A percentile compares a stretch with the other conserved stretches of the same genome.
Evolutionary conservation across 2,797 vertebrate genomes (phyloP).

Genomic region (Gobionotothen gibberifrons): DNA sequence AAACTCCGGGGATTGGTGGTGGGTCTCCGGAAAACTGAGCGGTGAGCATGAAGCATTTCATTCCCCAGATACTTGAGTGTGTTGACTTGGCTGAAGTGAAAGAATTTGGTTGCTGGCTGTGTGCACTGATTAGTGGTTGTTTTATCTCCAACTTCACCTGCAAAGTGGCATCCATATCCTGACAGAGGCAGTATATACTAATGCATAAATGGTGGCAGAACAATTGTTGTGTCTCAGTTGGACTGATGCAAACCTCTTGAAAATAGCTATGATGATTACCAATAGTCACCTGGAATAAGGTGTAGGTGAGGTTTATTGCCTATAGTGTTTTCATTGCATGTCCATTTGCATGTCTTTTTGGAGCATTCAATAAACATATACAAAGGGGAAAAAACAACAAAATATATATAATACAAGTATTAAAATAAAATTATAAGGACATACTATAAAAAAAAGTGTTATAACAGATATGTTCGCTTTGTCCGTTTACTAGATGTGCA

Average conservation of each 20-base stretch:
- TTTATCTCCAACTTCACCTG: not conserved
- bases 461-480: no score
- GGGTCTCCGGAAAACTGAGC: conserved; percentile 22
- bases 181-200: not conserved
- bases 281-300: not conserved
- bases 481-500: no score
- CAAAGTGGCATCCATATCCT: not conserved
- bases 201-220: not conserved
- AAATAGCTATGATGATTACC: not conserved
- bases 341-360: no score
- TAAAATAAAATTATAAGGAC: no score
- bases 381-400: no score
- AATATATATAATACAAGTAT: no score
- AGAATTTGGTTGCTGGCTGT: not conserved
- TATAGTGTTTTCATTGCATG: no score
- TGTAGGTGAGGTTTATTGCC: no score
- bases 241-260: not conserved
- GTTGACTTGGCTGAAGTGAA: not conserved
- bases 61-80: not conserved
- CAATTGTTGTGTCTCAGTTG: not conserved
- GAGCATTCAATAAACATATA: no score
- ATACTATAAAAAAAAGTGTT: no score
- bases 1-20: conserved; percentile 11
- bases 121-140: conserved; percentile 11
- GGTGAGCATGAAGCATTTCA: conserved; percentile 30